Base-by-base conservation (phyloP, 92 coral and sea anemone genomes). In the Porites evermanni region DNA sequence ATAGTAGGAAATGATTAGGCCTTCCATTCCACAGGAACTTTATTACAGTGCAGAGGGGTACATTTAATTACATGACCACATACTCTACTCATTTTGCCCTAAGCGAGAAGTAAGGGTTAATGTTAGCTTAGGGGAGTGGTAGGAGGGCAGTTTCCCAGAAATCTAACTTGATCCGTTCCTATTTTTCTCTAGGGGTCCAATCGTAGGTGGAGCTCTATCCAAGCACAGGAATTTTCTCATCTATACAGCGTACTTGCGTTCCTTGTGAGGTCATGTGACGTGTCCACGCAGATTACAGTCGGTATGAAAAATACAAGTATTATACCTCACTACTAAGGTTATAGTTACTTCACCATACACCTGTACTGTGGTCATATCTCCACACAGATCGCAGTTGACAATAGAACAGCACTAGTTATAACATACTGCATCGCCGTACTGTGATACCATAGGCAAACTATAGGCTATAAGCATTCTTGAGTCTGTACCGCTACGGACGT, bases 151-250 rank as follows among this genome's bases (percentile, higher is more conserved):
- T 65, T 70, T 17, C 19, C 13, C 26, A 52, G n/a, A 26, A 2
- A 20, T 54, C 38, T 44, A 5, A 0, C 32, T 50, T 50, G 14
- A 10, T 19, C 58, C 24, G 1, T 23, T 53, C 13, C 12, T 18
- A 20, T 17, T 74, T 77, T 63, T 32, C 23, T 19, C 4, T n/a
- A 94, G 98, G 89, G 90, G 14, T 76, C 90, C 56, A 88, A 89
- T 52, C 93, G 98, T 16, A 78, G 98, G 18, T 94, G 98, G 98
- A 94, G 98, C 84, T 93, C 98, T 1, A 87, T 94, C 12, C 98
- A 94, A 78, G 92, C 98, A 6, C 98, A 93, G 81, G 98, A 94
- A 69, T 94, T 94, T 78, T 90, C 96, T 71, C 89, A 91, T 74
- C 90, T 94, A 11, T 94, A 94, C 87, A 90, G 91, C 68, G 96